These are phyloP conservation scores for Heteromyza rotundicornis DNA, from an alignment of 2,888 invertebrate species.

Conservation along the genomic window DNA sequence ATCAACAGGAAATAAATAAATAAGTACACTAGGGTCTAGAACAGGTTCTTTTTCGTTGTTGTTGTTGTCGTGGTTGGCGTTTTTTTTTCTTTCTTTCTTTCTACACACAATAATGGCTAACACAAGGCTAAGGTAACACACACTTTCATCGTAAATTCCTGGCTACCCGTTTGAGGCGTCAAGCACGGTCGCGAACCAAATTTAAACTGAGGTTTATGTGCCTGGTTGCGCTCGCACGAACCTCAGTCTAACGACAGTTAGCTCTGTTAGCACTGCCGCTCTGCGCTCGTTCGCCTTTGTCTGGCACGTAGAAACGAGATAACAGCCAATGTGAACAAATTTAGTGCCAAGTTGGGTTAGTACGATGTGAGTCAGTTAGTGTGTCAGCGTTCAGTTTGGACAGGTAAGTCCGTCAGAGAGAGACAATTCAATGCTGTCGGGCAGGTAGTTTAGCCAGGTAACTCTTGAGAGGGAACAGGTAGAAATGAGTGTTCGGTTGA, in stretches of 20 bases:
- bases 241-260: neutral
- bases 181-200: conserved; percentile 46
- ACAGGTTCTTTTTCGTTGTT: conserved; percentile 19
- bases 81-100: conserved; percentile 32
- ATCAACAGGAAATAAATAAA: neutral
- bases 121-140: neutral
- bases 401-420: neutral
- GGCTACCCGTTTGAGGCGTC: conserved; percentile 29
- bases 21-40: neutral
- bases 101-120: neutral
- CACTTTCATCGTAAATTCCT: neutral
- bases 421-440: neutral
- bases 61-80: conserved; percentile 31
- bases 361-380: neutral
- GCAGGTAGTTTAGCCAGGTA: too few relatives aligned
- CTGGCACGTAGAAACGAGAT: neutral
- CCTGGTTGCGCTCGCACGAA: neutral
- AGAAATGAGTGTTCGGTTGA: too few relatives aligned
- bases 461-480: too few relatives aligned
- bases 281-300: neutral
- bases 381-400: neutral
- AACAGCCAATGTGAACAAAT: neutral
- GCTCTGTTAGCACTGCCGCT: neutral
- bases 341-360: neutral
- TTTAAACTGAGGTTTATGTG: conserved; percentile 38